Percentiles rank a stretch among this genome's conserved stretches.
phyloP scores from a whole-genome alignment of 2,113 vertebrate species.

The Saccopteryx leptura region DNA sequence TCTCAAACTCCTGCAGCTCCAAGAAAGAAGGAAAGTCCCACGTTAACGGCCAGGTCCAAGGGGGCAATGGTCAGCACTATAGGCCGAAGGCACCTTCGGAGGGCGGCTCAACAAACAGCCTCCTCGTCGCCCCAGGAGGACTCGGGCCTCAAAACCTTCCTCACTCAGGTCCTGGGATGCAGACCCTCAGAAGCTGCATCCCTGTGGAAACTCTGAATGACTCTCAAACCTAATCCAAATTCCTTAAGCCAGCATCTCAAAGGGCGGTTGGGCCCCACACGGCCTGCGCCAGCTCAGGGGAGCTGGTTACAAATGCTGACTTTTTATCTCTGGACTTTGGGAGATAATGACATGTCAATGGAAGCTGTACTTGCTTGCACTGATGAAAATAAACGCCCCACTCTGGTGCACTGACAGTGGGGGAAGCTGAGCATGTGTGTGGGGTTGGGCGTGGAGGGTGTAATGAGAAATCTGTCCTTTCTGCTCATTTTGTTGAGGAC shows the following conservation, averaged over 20 bases:
- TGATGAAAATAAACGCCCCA: background rate
- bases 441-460: fast-evolving
- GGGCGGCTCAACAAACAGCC: background rate
- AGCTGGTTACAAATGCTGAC: background rate
- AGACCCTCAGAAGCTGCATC: background rate
- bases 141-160: background rate
- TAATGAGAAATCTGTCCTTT: background rate
- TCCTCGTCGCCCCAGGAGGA: too few species aligned
- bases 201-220: background rate
- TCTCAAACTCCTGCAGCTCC: constrained; percentile 95
- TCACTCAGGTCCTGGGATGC: background rate
- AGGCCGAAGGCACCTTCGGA: background rate
- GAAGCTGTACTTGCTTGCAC: too few species aligned
- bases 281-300: background rate
- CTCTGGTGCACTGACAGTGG: background rate
- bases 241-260: background rate
- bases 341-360: background rate
- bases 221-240: background rate
- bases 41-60: background rate
- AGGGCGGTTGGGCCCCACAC: background rate
- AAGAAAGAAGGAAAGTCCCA: background rate
- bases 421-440: too few species aligned
- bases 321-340: background rate
- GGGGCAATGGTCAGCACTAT: fast-evolving
- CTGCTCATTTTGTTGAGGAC: background rate